Conservation (phyloP, 2,797 vertebrate genomes). For the Uromys caudimaculatus region DNA sequence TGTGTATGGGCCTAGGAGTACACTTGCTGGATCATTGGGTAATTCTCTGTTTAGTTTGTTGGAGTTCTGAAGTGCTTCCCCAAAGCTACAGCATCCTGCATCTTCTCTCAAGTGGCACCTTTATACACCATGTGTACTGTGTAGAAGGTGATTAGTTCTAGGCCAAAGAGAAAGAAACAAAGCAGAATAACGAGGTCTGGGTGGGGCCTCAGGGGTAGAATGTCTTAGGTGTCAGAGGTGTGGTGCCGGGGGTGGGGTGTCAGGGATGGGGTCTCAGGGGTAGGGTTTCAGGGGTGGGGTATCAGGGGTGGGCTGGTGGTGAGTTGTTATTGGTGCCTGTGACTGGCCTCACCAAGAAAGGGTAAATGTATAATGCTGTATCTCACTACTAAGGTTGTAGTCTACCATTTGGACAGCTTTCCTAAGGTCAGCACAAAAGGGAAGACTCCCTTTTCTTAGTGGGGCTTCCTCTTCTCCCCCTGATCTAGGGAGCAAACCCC, state of each 20-base stretch:
- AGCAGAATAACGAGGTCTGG: no score
- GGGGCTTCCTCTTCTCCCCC: background rate
- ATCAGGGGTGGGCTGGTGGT: background rate
- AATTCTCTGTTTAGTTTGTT: background rate
- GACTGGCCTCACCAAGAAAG: background rate
- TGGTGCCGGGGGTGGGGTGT: background rate
- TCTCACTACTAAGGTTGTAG: background rate
- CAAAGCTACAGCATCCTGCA: background rate
- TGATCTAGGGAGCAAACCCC: background rate
- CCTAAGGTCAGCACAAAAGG: background rate
- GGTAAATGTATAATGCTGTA: background rate
- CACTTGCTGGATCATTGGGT: background rate
- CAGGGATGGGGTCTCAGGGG: background rate
- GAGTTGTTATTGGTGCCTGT: background rate
- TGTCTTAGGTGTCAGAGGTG: background rate
- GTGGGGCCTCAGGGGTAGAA: no score
- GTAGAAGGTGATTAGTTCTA: background rate
- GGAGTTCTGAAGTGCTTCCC: background rate
- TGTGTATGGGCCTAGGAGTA: no score
- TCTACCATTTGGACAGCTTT: background rate
- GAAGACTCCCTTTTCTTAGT: background rate
- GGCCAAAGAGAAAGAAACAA: background rate
- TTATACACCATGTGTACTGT: background rate
- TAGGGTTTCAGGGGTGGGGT: background rate
- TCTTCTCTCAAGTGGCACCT: background rate